Conservation (phyloP, 2,888 invertebrate genomes). For the Cataglyphis altisquamis region DNA sequence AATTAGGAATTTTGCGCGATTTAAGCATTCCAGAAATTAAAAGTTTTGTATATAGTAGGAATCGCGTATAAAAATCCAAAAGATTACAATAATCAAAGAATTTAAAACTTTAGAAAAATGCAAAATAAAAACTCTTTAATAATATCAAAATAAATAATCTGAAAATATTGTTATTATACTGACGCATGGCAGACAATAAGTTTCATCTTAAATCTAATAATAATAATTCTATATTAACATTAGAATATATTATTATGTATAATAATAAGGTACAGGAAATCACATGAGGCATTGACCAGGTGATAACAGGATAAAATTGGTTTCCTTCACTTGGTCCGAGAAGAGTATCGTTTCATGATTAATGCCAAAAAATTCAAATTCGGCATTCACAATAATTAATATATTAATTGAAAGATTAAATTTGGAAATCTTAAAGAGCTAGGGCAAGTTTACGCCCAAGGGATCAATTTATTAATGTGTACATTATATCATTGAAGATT, state of each 20-base stretch:
- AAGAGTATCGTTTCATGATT: constrained; percentile 31
- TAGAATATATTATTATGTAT: constrained; percentile 58
- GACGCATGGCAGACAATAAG: constrained; percentile 40
- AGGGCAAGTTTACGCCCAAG: constrained; percentile 8
- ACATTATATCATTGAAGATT: constrained; percentile 13
- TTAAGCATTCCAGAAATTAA: not conserved
- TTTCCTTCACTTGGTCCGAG: constrained; percentile 74
- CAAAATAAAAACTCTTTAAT: not conserved
- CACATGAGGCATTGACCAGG: constrained; percentile 77
- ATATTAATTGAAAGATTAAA: constrained; percentile 50
- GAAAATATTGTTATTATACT: constrained; percentile 4
- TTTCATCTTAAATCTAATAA: constrained; percentile 22
- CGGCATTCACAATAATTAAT: constrained; percentile 35
- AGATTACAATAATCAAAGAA: not conserved
- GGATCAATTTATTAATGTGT: constrained; percentile 19
- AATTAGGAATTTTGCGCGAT: not conserved
- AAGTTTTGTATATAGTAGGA: not conserved
- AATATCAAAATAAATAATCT: not conserved
- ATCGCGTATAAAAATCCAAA: not conserved
- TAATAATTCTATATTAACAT: constrained; percentile 42
- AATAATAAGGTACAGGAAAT: constrained; percentile 83
- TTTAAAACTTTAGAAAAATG: not conserved
- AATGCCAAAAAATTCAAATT: constrained; percentile 25
- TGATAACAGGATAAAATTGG: constrained; percentile 54
- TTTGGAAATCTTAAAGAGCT: constrained; percentile 38